phyloP scores from a whole-genome alignment of 2,113 vertebrate species.

The Formicarius rufipectus region DNA sequence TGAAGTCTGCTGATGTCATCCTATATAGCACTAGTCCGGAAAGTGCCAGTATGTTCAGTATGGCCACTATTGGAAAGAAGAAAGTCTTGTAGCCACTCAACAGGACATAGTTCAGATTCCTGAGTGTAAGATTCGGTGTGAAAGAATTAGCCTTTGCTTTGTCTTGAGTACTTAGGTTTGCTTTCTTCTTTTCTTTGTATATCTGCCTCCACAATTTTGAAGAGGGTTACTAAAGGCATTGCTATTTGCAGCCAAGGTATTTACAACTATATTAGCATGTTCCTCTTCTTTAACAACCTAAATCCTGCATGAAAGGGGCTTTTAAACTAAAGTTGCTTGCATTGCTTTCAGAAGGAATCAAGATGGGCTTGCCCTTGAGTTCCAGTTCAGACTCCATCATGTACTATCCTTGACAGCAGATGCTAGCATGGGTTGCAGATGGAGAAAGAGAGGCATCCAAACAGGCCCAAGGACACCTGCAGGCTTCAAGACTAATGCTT shows the following conservation, averaged over 20 bases:
- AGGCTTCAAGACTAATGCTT: background rate
- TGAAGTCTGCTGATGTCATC: background rate
- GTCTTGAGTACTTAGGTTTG: background rate
- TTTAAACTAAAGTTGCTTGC: background rate
- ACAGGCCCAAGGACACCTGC: background rate
- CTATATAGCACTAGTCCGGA: background rate
- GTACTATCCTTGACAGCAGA: background rate
- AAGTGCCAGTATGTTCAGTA: background rate
- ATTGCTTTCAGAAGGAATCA: background rate
- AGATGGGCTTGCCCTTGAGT: background rate
- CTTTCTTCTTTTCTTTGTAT: background rate
- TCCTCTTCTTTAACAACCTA: background rate
- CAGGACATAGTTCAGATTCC: background rate
- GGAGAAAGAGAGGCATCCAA: background rate
- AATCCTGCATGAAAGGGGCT: background rate
- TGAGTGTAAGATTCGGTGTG: background rate
- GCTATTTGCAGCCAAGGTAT: background rate
- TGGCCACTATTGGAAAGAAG: background rate
- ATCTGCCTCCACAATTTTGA: background rate
- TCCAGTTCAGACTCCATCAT: background rate
- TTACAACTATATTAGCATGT: background rate
- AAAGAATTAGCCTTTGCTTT: conserved; percentile 34
- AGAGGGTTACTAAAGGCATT: background rate
- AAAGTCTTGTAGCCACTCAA: background rate
- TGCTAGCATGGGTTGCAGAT: background rate